Conservation (phyloP, 2,797 vertebrate species). For the Eulemur albifrons region DNA sequence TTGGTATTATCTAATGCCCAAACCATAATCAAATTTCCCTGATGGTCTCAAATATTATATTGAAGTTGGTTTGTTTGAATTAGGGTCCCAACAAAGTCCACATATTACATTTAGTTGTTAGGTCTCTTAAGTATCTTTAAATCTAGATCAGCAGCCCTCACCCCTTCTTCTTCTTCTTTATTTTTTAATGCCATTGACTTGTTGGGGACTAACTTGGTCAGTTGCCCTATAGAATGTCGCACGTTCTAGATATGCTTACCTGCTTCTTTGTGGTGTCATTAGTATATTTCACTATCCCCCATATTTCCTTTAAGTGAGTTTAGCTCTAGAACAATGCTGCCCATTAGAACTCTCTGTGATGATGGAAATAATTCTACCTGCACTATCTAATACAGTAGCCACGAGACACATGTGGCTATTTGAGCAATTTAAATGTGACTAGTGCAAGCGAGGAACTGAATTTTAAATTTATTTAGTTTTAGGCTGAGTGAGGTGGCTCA, state of each 20-base stretch:
- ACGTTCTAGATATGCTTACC: background rate
- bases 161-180: background rate
- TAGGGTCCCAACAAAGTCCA: background rate
- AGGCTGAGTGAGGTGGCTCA: background rate
- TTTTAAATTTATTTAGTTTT: conserved; percentile 7
- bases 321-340: background rate
- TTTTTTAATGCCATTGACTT: background rate
- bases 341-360: background rate
- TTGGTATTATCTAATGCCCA: background rate
- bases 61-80: conserved; percentile 23
- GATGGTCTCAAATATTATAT: conserved; percentile 11
- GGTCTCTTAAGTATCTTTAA: background rate
- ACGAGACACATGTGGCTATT: background rate
- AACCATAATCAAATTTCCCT: background rate
- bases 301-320: background rate
- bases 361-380: background rate
- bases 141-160: background rate
- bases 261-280: background rate
- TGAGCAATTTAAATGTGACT: background rate
- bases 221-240: background rate
- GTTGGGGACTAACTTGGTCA: background rate
- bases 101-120: background rate
- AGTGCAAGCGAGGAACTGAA: background rate
- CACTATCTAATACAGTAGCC: background rate
- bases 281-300: background rate